Base-by-base conservation (phyloP, 2,797 vertebrate genomes). In the Nyctalus aviator region DNA sequence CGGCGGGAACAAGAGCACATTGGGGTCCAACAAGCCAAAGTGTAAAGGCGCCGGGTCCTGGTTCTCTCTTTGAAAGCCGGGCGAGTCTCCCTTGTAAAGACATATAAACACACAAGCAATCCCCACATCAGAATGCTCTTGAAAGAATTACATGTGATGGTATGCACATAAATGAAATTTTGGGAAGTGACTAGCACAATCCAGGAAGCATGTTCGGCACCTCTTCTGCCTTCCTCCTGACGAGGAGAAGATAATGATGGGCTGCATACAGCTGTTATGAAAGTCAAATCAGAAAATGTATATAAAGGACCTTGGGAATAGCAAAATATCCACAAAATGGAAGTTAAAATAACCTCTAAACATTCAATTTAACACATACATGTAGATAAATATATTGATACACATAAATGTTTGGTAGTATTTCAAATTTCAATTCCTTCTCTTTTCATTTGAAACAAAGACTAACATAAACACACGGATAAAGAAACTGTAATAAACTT, bases 351-450 rank as follows among this genome's bases (percentile, higher is more conserved):
- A 66, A 72, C 46, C 27, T 64, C 71, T 72, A 81, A 66, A 44
- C 3, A 55, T 32, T 68, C 84, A 84, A 90, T 27, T 44, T 48
- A 77, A 30, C 6, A 32, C 37, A 14, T 62, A 37, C 44, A 35
- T 41, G 35, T 37, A 88, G 35, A 32, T 77, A 88, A 92, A 37
- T 77, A 57, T 30, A 64, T 17, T 82, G 85, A 79, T 73, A 84
- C 59, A 66, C 37, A 50, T 59, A 84, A 71, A 55, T 53, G 8
- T 46, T 88, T 9, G 48, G 30, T n/a, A 30, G 12, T 84, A 75
- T 72, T 79, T 91, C 71, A 83, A 55, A 88, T 84, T 85, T 82
- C 21, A 55, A 72, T 84, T 84, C 66, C n/a, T 25, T 82, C 32
- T 7, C 17, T 66, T 89, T 90, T 77, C 32, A 41, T 59, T 93